Conservation (phyloP, 2,888 invertebrate species). For the Amphipyra berbera region DNA sequence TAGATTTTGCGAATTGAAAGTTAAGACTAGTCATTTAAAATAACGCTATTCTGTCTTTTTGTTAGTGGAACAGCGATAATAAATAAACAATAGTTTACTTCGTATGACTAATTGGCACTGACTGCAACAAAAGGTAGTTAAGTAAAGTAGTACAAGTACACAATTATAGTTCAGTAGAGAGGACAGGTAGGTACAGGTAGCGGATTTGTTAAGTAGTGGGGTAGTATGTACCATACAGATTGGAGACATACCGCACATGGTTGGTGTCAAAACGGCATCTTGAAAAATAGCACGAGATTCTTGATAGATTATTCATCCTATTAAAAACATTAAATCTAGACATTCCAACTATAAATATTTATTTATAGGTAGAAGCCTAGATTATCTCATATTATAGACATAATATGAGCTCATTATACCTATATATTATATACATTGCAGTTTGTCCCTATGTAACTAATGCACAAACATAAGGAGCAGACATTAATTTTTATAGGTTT, state of each 20-base stretch:
- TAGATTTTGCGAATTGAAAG: conserved; percentile 53
- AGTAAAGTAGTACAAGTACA: conserved; percentile 48
- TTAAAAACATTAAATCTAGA: neutral
- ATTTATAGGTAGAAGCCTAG: too few relatives aligned
- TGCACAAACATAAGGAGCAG: too few relatives aligned
- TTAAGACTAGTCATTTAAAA: conserved; percentile 44
- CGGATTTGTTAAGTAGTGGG: conserved; percentile 11
- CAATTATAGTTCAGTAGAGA: conserved; percentile 15
- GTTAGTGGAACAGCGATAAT: conserved; percentile 30
- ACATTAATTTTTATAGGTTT: too few relatives aligned
- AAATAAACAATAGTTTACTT: conserved; percentile 35
- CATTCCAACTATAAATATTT: too few relatives aligned
- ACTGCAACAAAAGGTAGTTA: conserved; percentile 32
- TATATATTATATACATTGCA: too few relatives aligned
- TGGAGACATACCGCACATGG: neutral
- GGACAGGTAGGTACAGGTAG: conserved; percentile 16
- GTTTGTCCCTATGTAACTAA: too few relatives aligned
- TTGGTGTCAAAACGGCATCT: conserved; percentile 12
- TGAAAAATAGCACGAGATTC: neutral
- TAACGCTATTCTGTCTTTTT: conserved; percentile 34
- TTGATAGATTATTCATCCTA: neutral
- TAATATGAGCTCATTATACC: too few relatives aligned
- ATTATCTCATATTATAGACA: too few relatives aligned
- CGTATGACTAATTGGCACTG: conserved; percentile 41
- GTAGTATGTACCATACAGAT: conserved; percentile 1